Evolutionary conservation across 1,140 invertebrate genomes (phyloP).

Genomic region (Lutraria rhynchaena): DNA sequence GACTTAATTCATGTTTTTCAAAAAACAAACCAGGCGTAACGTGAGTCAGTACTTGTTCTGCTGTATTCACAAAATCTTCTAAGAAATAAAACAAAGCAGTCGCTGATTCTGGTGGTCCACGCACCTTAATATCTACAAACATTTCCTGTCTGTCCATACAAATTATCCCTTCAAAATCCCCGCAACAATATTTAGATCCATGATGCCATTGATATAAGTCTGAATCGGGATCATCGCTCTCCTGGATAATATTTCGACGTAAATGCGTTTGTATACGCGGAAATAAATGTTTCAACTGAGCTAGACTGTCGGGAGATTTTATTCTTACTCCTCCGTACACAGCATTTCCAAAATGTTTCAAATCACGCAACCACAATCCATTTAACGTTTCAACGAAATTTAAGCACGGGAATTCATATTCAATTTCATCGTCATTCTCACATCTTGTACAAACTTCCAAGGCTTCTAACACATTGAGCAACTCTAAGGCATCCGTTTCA

Average conservation of each 20-base stretch:
- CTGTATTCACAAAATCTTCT: slow-evolving; percentile 88
- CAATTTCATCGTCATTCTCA: slow-evolving; percentile 88
- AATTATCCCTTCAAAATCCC: slow-evolving; percentile 88
- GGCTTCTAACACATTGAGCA: slow-evolving; percentile 83
- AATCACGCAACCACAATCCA: slow-evolving; percentile 88
- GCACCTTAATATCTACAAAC: slow-evolving; percentile 87
- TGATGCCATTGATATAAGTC: slow-evolving; percentile 92
- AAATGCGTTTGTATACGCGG: slow-evolving; percentile 89
- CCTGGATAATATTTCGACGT: slow-evolving; percentile 84
- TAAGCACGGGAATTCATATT: slow-evolving; percentile 92
- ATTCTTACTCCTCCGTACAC: slow-evolving; percentile 89
- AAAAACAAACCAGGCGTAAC: slow-evolving; percentile 88
- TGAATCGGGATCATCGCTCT: slow-evolving; percentile 83
- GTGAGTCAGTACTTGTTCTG: slow-evolving; percentile 86
- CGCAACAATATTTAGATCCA: slow-evolving; percentile 90
- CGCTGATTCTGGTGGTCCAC: slow-evolving; percentile 85
- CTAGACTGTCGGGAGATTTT: slow-evolving; percentile 84
- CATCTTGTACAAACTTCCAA: slow-evolving; percentile 89
- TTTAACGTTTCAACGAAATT: slow-evolving; percentile 89
- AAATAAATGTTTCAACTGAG: slow-evolving; percentile 87
- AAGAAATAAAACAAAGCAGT: slow-evolving; percentile 87
- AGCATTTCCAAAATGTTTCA: slow-evolving; percentile 84
- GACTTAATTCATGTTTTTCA: slow-evolving; percentile 87
- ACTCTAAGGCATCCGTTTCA: slow-evolving; percentile 85
- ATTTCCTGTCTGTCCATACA: slow-evolving; percentile 85